These are phyloP conservation scores for Bubo blakistoni DNA, from an alignment of 2,113 vertebrate species.

Conservation along the genomic window DNA sequence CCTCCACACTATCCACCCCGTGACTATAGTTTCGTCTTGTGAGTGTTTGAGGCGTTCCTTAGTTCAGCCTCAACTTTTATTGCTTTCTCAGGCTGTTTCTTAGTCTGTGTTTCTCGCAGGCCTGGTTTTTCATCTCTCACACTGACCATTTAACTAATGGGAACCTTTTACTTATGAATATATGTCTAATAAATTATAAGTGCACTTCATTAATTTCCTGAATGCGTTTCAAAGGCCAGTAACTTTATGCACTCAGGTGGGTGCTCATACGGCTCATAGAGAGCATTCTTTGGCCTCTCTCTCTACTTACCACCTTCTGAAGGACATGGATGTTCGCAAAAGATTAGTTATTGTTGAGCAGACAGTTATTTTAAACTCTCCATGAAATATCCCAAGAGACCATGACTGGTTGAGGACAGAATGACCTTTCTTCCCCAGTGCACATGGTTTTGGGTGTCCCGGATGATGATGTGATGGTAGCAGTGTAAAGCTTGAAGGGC, in stretches of 20 bases:
- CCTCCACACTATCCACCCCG: too few relatives aligned
- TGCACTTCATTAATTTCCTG: not conserved
- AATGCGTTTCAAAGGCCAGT: not conserved
- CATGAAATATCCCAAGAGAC: not conserved
- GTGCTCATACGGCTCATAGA: not conserved
- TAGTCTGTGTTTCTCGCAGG: too few relatives aligned
- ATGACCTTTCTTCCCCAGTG: not conserved
- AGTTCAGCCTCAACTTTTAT: too few relatives aligned
- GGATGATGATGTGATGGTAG: not conserved
- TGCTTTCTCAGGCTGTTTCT: too few relatives aligned
- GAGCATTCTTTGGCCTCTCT: not conserved
- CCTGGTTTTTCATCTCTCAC: too few relatives aligned
- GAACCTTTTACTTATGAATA: not conserved
- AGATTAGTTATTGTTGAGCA: not conserved
- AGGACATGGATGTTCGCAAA: not conserved
- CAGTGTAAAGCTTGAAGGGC: not conserved
- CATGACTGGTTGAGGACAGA: not conserved
- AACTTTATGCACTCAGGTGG: too few relatives aligned
- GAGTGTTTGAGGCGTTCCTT: too few relatives aligned
- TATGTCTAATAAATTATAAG: not conserved
- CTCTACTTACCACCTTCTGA: not conserved
- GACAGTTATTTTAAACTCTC: not conserved
- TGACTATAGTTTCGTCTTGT: too few relatives aligned
- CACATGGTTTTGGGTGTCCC: rapidly evolving
- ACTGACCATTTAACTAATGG: not conserved